Conservation (phyloP, 2,888 invertebrate species). For the Eupithecia vulgata region DNA sequence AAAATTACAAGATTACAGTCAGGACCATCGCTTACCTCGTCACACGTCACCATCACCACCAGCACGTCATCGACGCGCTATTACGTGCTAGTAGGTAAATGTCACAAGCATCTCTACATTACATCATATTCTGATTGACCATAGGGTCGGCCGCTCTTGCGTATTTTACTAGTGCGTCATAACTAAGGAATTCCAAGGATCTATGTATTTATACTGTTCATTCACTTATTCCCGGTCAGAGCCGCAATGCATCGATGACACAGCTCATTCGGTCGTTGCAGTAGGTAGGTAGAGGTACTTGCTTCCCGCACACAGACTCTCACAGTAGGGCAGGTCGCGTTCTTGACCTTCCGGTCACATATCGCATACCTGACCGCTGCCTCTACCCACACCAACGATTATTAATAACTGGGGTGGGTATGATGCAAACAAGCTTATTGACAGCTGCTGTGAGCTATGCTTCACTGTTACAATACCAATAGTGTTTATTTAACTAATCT, state of each 20-base stretch:
- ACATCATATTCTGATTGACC: too few species aligned
- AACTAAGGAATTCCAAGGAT: background rate
- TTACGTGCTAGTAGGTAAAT: background rate
- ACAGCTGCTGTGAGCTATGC: background rate
- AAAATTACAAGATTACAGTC: background rate
- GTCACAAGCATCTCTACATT: too few species aligned
- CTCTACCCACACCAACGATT: background rate
- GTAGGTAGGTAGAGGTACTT: background rate
- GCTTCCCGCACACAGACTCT: background rate
- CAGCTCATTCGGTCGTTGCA: background rate
- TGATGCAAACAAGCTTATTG: background rate
- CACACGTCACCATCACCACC: background rate
- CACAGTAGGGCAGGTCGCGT: background rate
- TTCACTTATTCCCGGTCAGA: background rate
- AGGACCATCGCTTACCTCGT: background rate
- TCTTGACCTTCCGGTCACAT: background rate
- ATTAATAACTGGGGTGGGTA: background rate
- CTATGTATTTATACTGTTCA: background rate
- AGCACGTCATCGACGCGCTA: background rate
- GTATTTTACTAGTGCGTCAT: background rate
- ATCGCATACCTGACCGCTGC: conserved; percentile 6
- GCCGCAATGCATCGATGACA: background rate
- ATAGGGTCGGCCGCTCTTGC: too few species aligned
- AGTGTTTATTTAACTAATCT: background rate
- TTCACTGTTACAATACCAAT: background rate